Percentiles rank a stretch among this genome's conserved stretches.
These are phyloP conservation scores for Myripristis murdjan DNA, from an alignment of 2,797 vertebrate species.

Conservation along the genomic window DNA sequence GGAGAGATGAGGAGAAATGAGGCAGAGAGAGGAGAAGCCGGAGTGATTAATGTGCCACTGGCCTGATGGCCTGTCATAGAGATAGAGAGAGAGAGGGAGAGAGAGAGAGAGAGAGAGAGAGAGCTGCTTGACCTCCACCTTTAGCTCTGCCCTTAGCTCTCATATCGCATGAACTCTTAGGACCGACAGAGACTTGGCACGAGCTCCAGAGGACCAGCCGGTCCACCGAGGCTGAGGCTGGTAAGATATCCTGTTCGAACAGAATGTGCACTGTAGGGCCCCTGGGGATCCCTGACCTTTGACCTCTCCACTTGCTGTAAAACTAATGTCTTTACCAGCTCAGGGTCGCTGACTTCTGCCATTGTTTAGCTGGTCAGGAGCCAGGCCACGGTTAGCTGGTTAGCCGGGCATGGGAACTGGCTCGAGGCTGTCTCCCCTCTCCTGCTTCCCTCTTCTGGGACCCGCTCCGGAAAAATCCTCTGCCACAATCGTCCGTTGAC, in stretches of 20 bases:
- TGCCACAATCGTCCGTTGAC: conserved; percentile 12
- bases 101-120: neutral
- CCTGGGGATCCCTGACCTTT: conserved; percentile 55
- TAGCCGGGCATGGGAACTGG: conserved; percentile 66
- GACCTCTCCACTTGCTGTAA: conserved; percentile 58
- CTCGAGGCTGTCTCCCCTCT: conserved; percentile 54
- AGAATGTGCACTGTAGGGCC: conserved; percentile 22
- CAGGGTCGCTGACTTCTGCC: conserved; percentile 31
- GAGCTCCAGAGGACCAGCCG: conserved; percentile 4
- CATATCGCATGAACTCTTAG: neutral
- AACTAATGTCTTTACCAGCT: conserved; percentile 64
- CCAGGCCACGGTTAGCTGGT: conserved; percentile 50
- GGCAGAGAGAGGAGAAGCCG: conserved; percentile 46
- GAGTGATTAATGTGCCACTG: conserved; percentile 57
- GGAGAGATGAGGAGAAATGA: conserved; percentile 33
- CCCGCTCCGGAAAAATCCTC: conserved; percentile 56
- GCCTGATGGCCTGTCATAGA: conserved; percentile 43
- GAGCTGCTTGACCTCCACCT: conserved; percentile 48
- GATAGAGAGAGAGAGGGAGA: neutral
- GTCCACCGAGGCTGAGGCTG: conserved; percentile 27
- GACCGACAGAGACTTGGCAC: neutral
- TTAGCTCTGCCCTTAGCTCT: conserved; percentile 10
- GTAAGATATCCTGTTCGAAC: conserved; percentile 53
- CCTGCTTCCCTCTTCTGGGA: conserved; percentile 49
- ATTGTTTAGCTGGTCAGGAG: conserved; percentile 53